Conservation (phyloP, 2,797 vertebrate genomes). For the Onychomys arenicola region DNA sequence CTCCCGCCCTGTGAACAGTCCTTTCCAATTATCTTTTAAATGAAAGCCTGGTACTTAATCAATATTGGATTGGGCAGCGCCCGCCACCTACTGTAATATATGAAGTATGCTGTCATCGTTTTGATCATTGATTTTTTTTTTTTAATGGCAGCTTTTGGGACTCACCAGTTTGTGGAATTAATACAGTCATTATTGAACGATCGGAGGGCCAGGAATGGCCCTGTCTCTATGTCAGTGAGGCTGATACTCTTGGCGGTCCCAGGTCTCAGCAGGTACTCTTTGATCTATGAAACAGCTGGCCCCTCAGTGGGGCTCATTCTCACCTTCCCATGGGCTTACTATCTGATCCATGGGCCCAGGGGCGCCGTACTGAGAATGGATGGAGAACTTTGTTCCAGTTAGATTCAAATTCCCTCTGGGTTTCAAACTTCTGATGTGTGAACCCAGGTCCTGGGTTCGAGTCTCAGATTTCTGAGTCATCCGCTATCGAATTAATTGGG, state of each 20-base stretch:
- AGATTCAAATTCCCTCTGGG: background rate
- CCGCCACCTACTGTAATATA: slow-evolving; percentile 67
- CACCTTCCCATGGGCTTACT: background rate
- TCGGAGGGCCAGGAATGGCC: slow-evolving; percentile 84
- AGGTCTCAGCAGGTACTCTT: slow-evolving; percentile 51
- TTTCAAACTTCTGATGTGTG: background rate
- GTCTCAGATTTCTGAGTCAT: background rate
- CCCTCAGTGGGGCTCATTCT: fast-evolving
- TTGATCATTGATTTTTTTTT: slow-evolving; percentile 85
- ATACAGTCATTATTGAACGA: slow-evolving; percentile 86
- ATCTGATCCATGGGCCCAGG: fast-evolving
- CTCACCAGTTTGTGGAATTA: slow-evolving; percentile 86
- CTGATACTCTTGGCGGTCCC: slow-evolving; percentile 70
- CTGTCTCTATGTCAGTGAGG: slow-evolving; percentile 81
- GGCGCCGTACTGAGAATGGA: background rate
- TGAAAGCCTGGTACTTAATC: slow-evolving; percentile 84
- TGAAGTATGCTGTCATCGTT: slow-evolving; percentile 76
- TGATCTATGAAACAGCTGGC: background rate
- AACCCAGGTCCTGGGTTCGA: background rate
- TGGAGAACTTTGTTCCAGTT: background rate
- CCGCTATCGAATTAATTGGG: background rate
- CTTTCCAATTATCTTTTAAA: slow-evolving; percentile 83
- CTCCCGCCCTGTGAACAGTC: slow-evolving; percentile 63
- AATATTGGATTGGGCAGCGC: slow-evolving; percentile 77
- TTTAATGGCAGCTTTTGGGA: slow-evolving; percentile 76